A percentile compares a stretch with the other conserved stretches of the same genome.
Conservation (phyloP, 2,888 invertebrate genomes). For the Bembecia ichneumoniformis region DNA sequence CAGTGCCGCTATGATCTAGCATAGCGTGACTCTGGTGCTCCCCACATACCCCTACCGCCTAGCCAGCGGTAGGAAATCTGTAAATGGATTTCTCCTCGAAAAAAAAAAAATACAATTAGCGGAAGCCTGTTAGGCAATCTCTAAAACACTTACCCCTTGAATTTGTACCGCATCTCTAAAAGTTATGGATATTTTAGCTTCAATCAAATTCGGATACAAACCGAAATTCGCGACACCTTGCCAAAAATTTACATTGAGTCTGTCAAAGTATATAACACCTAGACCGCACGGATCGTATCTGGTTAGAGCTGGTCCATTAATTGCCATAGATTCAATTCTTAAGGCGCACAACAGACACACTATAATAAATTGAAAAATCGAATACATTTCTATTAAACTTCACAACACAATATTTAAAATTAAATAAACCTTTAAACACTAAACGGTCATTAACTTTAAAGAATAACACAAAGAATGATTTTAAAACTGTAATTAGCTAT, state of each 20-base stretch:
- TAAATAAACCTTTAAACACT: too few relatives aligned
- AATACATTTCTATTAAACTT: neutral
- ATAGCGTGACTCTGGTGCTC: too few relatives aligned
- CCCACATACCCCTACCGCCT: too few relatives aligned
- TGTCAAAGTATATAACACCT: conserved; percentile 50
- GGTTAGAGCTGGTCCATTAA: conserved; percentile 40
- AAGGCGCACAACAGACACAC: conserved; percentile 14
- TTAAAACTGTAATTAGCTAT: too few relatives aligned
- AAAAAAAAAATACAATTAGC: too few relatives aligned
- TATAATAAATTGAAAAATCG: conserved; percentile 5
- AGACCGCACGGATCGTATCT: conserved; percentile 56
- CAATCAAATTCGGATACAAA: conserved; percentile 29
- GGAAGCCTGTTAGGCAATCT: too few relatives aligned
- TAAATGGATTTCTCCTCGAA: too few relatives aligned
- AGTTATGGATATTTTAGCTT: conserved; percentile 31
- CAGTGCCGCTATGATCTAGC: too few relatives aligned
- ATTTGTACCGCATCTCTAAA: conserved; percentile 38
- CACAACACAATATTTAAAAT: too few relatives aligned
- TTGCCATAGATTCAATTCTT: conserved; percentile 32
- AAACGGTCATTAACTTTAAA: too few relatives aligned
- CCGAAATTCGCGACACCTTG: conserved; percentile 38
- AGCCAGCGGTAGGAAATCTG: too few relatives aligned
- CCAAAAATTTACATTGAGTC: conserved; percentile 35
- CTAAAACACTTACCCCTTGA: conserved; percentile 30
- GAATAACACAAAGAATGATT: too few relatives aligned